phyloP scores from a whole-genome alignment of 2,888 invertebrate species.

The Hirtodrosophila trivittata region DNA sequence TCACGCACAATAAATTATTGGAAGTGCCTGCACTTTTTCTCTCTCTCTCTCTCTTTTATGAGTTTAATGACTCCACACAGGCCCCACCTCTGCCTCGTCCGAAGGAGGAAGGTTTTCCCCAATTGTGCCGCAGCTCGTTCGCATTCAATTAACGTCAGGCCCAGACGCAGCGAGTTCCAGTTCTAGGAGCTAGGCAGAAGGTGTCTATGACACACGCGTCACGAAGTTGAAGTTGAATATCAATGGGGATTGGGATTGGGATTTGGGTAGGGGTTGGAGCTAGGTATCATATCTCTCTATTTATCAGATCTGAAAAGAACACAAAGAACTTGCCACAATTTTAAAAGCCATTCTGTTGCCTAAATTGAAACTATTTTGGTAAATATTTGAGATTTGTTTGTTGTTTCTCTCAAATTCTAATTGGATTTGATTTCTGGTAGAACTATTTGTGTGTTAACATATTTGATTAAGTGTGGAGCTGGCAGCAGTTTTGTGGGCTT shows the following conservation, averaged over 20 bases:
- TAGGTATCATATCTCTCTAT: background rate
- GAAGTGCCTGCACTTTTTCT: slow-evolving; percentile 59
- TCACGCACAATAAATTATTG: slow-evolving; percentile 70
- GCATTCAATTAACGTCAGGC: slow-evolving; percentile 4
- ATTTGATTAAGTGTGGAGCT: slow-evolving; percentile 51
- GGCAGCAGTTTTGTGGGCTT: slow-evolving; percentile 34
- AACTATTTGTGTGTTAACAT: slow-evolving; percentile 47
- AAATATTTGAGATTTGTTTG: slow-evolving; percentile 18
- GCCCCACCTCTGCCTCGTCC: slow-evolving; percentile 25
- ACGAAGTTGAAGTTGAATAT: background rate
- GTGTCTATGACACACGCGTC: slow-evolving; percentile 29
- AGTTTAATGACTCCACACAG: slow-evolving; percentile 67
- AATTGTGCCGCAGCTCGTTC: slow-evolving; percentile 2
- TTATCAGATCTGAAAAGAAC: slow-evolving; percentile 9
- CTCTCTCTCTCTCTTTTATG: slow-evolving; percentile 61
- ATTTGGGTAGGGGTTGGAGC: background rate
- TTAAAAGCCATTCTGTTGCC: slow-evolving; percentile 26
- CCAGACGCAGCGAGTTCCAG: slow-evolving; percentile 18
- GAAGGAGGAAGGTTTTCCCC: slow-evolving; percentile 26
- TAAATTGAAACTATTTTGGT: slow-evolving; percentile 5
- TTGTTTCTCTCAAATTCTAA: no score
- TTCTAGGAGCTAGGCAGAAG: slow-evolving; percentile 2
- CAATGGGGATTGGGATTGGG: background rate
- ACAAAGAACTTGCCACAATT: slow-evolving; percentile 33
- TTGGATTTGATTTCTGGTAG: slow-evolving; percentile 70